Evolutionary conservation across 2,797 vertebrate species (phyloP), one percentile per base, ranked within the genome.

Genomic region (Euthynnus affinis): DNA sequence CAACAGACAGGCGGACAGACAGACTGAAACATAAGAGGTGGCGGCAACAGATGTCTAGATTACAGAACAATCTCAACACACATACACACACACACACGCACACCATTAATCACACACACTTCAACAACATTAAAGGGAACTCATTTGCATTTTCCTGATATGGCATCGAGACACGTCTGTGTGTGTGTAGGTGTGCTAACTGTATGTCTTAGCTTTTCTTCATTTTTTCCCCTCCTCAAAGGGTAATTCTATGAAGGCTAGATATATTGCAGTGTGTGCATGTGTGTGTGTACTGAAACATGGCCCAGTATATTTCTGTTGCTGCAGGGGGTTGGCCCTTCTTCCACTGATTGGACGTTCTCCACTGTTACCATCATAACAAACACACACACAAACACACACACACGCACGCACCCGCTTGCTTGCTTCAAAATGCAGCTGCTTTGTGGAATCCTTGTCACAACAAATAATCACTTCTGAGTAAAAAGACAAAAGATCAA

Each of bases 21-120:
- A 59, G 61, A 68, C 71, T 53, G 70, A 55, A 58, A 65, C 68
- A 55, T 44, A 66, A 60, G 65, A 77, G 58, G 71, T 73, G 74
- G 55, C 34, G 32, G 57, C 74, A 85, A 80, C 87, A 89, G 81
- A 87, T 84, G 80, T 52, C 76, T 73, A 81, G 71, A 49, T 78
- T 82, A 84, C 42, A 78, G 70, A 69, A 67, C 40, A 49, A 59
- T 66, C 64, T 69, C 13, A 37, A 69, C 48, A 70, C 58, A 9
- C 32, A 55, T 44, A 56, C 44, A 29, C 53, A 55, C 55, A 65
- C 60, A 22, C 20, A 17, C 56, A 60, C n/a, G 37, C 3, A 48
- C 6, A 20, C 46, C 74, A 82, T 86, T 78, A 73, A 80, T 82
- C 74, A 86, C 46, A 48, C 48, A 80, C 29, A 7, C n/a, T 71